Base-by-base conservation (phyloP, 2,797 vertebrate species). In the Tragelaphus oryx region DNA sequence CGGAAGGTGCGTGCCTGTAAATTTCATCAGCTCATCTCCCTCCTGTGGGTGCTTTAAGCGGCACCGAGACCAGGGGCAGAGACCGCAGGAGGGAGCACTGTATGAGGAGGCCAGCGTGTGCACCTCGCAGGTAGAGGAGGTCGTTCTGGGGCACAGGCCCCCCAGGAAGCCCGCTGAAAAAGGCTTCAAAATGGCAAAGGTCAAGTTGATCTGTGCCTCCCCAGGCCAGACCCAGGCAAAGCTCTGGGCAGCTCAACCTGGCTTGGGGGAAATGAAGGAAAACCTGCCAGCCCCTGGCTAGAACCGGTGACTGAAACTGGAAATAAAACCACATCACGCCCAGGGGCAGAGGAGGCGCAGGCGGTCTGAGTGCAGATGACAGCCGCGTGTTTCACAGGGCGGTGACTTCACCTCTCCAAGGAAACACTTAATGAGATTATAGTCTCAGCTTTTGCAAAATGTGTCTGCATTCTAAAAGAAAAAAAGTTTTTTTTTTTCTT, bases 351-450 rank as follows among this genome's bases (percentile, higher is more conserved):
- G 62, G 33, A 13, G 74, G 26, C 1, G 6, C 9, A 18, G 81
- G 89, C 55, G 50, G 75, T 16, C 48, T 11, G 28, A 78, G 60
- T 46, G 62, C 30, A 28, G 62, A 22, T 1, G 59, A 37, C 57
- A 81, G 68, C 33, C 13, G 8, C n/a, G 33, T 8, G 48, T 55
- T 65, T 46, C 2, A 0, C 13, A 3, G 62, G 87, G 65, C 4
- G 4, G 20, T 3, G 26, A 75, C 5, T 24, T 76, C 33, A 17
- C 50, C 41, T 62, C 48, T 82, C 44, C 28, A 12, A 59, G 6
- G 46, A 87, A 80, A 91, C 68, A 33, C 54, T 78, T 89, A 82
- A 91, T 22, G 75, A 79, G 79, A 94, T 89, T 82, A 85, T 2
- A 50, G 55, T 46, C 2, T 52, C 2, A 0, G 50, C 37, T 75